phyloP scores from a whole-genome alignment of 2,113 vertebrate species.

The Aleadryas rufinucha region DNA sequence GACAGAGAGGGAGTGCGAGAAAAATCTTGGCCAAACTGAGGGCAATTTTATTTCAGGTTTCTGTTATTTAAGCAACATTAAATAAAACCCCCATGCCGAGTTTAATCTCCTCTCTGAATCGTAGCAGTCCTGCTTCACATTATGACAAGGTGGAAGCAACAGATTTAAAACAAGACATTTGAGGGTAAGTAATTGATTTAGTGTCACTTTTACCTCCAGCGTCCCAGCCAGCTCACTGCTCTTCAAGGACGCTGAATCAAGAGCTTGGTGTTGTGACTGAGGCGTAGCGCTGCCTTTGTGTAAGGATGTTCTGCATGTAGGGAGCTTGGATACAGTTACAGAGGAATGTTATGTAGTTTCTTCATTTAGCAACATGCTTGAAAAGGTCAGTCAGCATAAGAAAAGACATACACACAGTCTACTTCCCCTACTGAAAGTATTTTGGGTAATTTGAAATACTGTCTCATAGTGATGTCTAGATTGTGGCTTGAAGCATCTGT shows the following conservation, averaged over 20 bases:
- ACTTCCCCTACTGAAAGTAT: background rate
- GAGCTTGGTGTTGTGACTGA: background rate
- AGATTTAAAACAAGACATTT: constrained; percentile 34
- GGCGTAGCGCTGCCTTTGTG: background rate
- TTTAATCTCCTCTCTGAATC: constrained; percentile 46
- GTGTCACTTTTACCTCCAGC: background rate
- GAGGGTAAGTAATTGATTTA: constrained; percentile 54
- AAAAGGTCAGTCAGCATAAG: background rate
- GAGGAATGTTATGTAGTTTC: background rate
- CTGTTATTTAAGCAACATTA: constrained; percentile 1
- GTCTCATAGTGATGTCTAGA: background rate
- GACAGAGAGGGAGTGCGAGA: background rate
- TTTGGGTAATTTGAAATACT: background rate
- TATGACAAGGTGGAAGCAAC: constrained; percentile 43
- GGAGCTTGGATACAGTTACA: background rate
- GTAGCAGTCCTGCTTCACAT: background rate
- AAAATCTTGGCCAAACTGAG: background rate
- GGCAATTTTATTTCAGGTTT: constrained; percentile 22
- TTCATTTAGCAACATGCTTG: background rate
- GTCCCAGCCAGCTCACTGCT: background rate
- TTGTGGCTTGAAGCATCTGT: background rate
- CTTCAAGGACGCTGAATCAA: background rate
- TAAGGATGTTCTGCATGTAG: background rate
- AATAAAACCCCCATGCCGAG: constrained; percentile 1
- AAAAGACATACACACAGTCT: background rate